Base-by-base conservation (phyloP, 2,888 invertebrate species). In the Athetis lepigone region DNA sequence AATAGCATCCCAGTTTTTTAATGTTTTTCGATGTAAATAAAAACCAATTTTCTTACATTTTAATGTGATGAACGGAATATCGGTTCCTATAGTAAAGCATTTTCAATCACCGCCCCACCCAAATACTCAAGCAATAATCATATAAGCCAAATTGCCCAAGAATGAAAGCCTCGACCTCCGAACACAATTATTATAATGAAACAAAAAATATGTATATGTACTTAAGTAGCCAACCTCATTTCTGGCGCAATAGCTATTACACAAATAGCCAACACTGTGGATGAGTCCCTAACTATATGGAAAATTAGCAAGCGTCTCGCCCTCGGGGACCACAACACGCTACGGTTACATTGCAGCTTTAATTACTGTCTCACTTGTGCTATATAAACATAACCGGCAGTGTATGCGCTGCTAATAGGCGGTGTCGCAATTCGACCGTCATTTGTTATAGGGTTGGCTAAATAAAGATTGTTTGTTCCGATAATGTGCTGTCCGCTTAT, bases 291-390 rank as follows among this genome's bases (percentile, higher is more conserved):
- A 77, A 77, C 80, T 83, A 76, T 82, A 82, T 79, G 77, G 81
- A 78, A 83, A 79, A 86, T 86, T 84, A 81, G 81, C 74, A 60
- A 27, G 63, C 73, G 67, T 66, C 72, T 68, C 52, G 61, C 74
- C 83, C 77, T 58, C 58, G 61, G 85, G 81, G 83, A 82, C 49
- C 70, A 71, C 60, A 66, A 57, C 71, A 57, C 63, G 76, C 75
- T 77, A 67, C 74, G 72, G 70, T 79, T 82, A 82, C 84, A 85
- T 81, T 84, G 87, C 86, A 81, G 84, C 81, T 85, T 86, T 87
- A 88, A 89, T 89, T 88, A 88, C 79, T 65, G 69, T 84, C 79
- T 74, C 74, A 70, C 71, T 79, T 55, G 57, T 62, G 36, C 58
- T 63, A 71, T 49, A 55, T 73, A 75, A 78, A 76, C 70, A 75